Percentiles rank a stretch among this genome's conserved stretches.
Conservation (phyloP, 2,797 vertebrate genomes). For the Gouania willdenowi region DNA sequence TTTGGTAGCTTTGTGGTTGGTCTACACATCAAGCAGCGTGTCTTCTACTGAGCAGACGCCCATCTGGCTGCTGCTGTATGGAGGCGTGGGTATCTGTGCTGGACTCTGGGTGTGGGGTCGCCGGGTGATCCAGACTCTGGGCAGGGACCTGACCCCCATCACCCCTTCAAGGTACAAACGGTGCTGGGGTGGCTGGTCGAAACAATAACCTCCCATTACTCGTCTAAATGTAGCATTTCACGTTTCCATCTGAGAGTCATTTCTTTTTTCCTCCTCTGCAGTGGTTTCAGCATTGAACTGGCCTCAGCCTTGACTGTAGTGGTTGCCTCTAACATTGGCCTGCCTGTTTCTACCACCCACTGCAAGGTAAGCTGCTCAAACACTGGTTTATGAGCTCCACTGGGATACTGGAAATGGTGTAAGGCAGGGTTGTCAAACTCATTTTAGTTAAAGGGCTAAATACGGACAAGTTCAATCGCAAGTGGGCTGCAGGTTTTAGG, state of each 20-base stretch:
- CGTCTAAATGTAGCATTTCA: too few relatives aligned
- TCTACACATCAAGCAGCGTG: constrained; percentile 79
- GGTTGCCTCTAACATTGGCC: constrained; percentile 91
- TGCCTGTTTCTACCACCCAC: constrained; percentile 97
- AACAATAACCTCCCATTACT: too few relatives aligned
- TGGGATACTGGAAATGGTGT: constrained; percentile 21
- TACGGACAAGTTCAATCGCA: too few relatives aligned
- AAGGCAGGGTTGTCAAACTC: constrained; percentile 26
- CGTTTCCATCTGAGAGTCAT: constrained; percentile 2
- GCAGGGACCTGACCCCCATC: constrained; percentile 95
- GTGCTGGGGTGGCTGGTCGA: too few relatives aligned
- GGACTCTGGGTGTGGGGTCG: constrained; percentile 98
- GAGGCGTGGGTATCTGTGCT: constrained; percentile 90
- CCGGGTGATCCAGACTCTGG: constrained; percentile 98
- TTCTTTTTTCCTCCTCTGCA: constrained; percentile 49
- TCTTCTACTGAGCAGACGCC: constrained; percentile 76
- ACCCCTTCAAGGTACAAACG: constrained; percentile 91
- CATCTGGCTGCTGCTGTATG: constrained; percentile 92
- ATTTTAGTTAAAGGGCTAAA: too few relatives aligned
- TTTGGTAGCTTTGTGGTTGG: constrained; percentile 88
- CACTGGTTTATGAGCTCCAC: constrained; percentile 34
- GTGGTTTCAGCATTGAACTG: constrained; percentile 97
- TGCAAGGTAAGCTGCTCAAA: constrained; percentile 86
- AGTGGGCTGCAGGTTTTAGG: too few relatives aligned
- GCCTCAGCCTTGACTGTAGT: constrained; percentile 95